Conservation (phyloP, 2,888 invertebrate species). For the Troglohyphantes excavatus region DNA sequence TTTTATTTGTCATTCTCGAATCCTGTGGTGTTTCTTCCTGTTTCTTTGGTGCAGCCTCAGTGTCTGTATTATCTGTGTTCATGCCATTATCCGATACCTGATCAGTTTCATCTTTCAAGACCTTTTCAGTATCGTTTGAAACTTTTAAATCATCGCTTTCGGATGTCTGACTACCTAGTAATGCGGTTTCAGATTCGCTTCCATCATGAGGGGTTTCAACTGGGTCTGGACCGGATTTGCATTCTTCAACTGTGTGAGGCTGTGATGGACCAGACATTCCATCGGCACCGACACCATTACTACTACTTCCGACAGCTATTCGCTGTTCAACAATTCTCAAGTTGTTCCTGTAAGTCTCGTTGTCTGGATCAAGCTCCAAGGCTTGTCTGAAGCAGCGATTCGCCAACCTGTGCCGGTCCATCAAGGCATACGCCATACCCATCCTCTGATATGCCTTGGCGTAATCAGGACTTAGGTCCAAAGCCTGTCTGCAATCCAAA, state of each 20-base stretch:
- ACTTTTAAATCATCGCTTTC: not conserved
- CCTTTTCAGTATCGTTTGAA: not conserved
- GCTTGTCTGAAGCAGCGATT: conserved; percentile 50
- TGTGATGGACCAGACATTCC: too few relatives aligned
- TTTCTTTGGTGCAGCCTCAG: not conserved
- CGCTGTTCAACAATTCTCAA: conserved; percentile 39
- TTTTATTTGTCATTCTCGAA: too few relatives aligned
- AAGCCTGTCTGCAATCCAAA: conserved; percentile 93
- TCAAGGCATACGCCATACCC: conserved; percentile 85
- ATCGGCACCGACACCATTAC: not conserved
- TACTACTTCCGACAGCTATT: not conserved
- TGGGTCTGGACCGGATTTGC: not conserved
- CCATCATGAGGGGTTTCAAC: too few relatives aligned
- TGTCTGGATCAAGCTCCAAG: conserved; percentile 45
- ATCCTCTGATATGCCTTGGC: conserved; percentile 97
- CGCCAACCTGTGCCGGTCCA: conserved; percentile 48
- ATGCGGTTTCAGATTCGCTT: too few relatives aligned
- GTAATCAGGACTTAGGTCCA: conserved; percentile 94
- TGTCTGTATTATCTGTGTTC: not conserved
- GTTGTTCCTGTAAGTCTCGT: conserved; percentile 48
- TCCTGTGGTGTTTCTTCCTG: too few relatives aligned
- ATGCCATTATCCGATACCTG: not conserved
- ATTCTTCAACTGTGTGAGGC: not conserved
- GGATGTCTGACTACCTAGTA: too few relatives aligned
- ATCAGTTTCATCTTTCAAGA: too few relatives aligned